Percentiles rank a stretch among this genome's conserved stretches.
Conservation (phyloP, 2,113 vertebrate species). For the Garra rufa region DNA sequence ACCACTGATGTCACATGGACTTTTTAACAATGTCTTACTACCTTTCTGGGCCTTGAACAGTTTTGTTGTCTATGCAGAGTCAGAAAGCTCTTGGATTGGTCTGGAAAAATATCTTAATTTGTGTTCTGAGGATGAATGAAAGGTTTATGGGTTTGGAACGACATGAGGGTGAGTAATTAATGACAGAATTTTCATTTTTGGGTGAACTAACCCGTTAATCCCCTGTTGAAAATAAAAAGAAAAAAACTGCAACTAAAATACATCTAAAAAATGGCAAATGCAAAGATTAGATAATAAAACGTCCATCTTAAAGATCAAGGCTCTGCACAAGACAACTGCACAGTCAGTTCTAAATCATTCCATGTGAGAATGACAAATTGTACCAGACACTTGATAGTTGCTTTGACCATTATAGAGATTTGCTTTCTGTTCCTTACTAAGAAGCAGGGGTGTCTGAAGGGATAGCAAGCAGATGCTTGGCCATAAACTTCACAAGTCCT, state of each 20-base stretch:
- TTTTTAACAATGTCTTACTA: no score
- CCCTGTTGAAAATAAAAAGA: not conserved
- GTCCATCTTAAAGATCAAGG: not conserved
- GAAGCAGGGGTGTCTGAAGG: not conserved
- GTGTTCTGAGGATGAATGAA: no score
- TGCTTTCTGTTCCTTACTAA: slow-evolving; percentile 3
- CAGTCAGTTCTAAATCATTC: not conserved
- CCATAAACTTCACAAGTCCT: slow-evolving; percentile 44
- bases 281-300: not conserved
- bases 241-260: not conserved
- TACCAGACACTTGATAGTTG: slow-evolving; percentile 47
- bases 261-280: not conserved
- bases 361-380: slow-evolving; percentile 40
- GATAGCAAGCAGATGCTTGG: slow-evolving; percentile 31
- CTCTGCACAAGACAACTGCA: not conserved
- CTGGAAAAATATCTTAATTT: no score
- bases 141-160: not conserved
- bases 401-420: slow-evolving; percentile 35
- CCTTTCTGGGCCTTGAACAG: no score
- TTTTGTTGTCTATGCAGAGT: no score
- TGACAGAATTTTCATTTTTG: not conserved
- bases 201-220: not conserved
- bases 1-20: no score
- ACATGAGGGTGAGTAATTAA: not conserved
- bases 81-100: no score